phyloP scores from a whole-genome alignment of 2,797 vertebrate species.

The Tolypeutes matacus region DNA sequence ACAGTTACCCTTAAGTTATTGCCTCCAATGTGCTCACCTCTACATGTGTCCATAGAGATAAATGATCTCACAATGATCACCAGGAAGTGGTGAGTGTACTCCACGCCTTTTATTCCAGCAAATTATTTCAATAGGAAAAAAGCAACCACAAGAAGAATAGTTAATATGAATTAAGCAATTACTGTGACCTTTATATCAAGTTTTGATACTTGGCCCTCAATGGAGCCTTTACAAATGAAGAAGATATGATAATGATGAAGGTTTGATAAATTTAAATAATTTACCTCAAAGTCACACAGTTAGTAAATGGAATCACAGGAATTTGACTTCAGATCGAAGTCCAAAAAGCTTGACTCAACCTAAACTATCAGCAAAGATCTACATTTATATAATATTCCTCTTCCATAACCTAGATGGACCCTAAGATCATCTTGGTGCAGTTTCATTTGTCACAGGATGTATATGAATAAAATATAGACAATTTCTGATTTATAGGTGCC shows the following conservation, averaged over 20 bases:
- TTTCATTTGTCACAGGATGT: background rate
- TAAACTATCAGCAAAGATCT: background rate
- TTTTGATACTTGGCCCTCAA: background rate
- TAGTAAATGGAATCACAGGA: background rate
- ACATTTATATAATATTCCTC: background rate
- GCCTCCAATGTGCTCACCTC: background rate
- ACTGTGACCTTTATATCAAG: background rate
- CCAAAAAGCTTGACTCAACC: background rate
- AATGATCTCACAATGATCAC: background rate
- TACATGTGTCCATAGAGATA: background rate
- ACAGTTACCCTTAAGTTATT: background rate
- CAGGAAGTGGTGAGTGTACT: background rate
- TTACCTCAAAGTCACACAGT: background rate
- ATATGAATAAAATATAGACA: too few species aligned
- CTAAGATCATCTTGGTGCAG: background rate
- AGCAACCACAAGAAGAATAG: background rate
- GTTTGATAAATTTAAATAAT: background rate
- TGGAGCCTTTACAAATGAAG: background rate
- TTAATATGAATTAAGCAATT: background rate
- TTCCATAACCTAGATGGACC: background rate
- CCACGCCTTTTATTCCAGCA: background rate
- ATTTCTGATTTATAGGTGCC: background rate
- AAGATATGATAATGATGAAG: background rate
- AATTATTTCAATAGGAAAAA: background rate
- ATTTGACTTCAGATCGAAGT: background rate